Base-by-base conservation (phyloP, 2,797 vertebrate species). In the Mormyrops attenuatus region DNA sequence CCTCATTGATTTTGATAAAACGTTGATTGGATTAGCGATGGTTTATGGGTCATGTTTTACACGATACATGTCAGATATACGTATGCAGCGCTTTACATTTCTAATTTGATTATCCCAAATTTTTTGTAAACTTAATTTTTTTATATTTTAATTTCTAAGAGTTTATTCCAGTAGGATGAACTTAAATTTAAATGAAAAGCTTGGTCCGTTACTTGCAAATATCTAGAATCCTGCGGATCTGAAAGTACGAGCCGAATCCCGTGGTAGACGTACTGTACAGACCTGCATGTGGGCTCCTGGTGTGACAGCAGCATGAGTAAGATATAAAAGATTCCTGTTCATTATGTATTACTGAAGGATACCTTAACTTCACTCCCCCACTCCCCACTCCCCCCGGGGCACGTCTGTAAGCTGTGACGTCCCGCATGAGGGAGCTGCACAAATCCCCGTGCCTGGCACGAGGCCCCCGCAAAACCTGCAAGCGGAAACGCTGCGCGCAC, bases 1-100 rank as follows among this genome's bases (percentile, higher is more conserved):
- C 91, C 93, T 91, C 92, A 92, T 89, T 93, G 91, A 93, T 89
- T 93, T 63, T 91, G 55, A 89, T 85, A 73, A 90, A 88, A 89
- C 92, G 88, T 73, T 66, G 88, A 66, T 91, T 90, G 90, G 66
- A 89, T 73, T 91, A 91, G 91, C 88, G 86, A 30, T 44, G 34
- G 82, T 90, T 92, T 89, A 91, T 90, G 89, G 90, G 89, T 90
- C 66, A 91, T 91, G 88, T 89, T 92, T 92, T 66, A 90, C 87
- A 87, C 11, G 44, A 17, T 41, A 47, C 49, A 22, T 47, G 47
- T 89, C 89, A 73, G 84, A 77, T 52, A 41, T 55, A 47, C 50
- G 15, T 89, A 86, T 89, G 63, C 26, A 26, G n/a, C 0, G 44
- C 55, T 85, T 85, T 84, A 26, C 15, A 69, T 50, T 50, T 87